phyloP scores from a whole-genome alignment of 92 coral and sea anemone species.

The Pocillopora meandrina region DNA sequence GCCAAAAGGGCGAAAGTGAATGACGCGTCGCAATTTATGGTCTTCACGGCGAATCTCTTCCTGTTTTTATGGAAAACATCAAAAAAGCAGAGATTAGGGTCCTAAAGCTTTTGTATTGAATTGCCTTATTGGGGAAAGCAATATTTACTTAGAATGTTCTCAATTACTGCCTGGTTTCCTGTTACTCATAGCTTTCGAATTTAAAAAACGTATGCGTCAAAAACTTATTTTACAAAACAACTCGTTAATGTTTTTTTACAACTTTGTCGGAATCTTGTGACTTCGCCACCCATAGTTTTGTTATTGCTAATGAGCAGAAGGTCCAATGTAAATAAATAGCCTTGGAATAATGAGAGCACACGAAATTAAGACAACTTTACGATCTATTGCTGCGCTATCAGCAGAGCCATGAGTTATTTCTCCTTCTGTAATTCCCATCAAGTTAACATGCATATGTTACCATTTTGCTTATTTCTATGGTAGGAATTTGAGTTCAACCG shows the following conservation, averaged over 20 bases:
- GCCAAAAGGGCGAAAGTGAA: background rate
- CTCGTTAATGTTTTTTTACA: no score
- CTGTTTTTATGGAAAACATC: background rate
- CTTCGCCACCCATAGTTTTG: no score
- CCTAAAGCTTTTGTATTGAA: constrained; percentile 1
- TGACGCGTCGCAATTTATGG: background rate
- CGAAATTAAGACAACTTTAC: no score
- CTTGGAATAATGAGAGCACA: no score
- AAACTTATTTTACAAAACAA: no score
- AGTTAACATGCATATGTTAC: constrained; percentile 21
- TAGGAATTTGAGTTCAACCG: constrained; percentile 37
- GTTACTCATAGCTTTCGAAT: background rate
- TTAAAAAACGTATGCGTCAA: no score
- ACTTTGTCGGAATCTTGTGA: no score
- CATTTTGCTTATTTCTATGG: constrained; percentile 26
- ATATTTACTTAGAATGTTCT: background rate
- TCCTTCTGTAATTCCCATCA: constrained; percentile 42
- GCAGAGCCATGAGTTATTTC: background rate
- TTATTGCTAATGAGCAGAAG: background rate
- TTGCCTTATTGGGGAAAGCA: background rate
- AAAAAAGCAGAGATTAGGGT: background rate
- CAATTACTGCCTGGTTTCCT: background rate
- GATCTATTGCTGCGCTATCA: constrained; percentile 19
- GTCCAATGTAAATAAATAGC: no score
- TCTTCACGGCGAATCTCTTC: background rate